A percentile compares a stretch with the other conserved stretches of the same genome.
phyloP scores from a whole-genome alignment of 2,888 invertebrate species.

The Gonocerus acuteangulatus region DNA sequence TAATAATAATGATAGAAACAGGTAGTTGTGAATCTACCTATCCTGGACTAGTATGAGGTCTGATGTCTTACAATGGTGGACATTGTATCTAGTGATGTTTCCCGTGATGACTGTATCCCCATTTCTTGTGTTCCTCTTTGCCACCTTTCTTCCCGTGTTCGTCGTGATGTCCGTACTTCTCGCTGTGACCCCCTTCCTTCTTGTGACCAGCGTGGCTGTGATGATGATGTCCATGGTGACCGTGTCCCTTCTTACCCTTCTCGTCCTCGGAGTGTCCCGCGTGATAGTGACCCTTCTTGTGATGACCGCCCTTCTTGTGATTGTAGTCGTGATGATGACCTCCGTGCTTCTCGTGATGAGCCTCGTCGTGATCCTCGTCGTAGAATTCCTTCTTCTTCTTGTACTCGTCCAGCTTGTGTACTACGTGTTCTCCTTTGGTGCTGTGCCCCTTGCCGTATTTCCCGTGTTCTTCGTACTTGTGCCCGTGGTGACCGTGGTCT shows the following conservation, averaged over 20 bases:
- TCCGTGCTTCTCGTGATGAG: constrained; percentile 74
- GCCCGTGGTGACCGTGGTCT: constrained; percentile 60
- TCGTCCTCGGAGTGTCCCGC: constrained; percentile 67
- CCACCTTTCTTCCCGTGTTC: constrained; percentile 73
- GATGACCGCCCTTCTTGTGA: constrained; percentile 72
- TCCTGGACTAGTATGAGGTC: constrained; percentile 3
- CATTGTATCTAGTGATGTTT: constrained; percentile 8
- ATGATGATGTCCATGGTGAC: constrained; percentile 72
- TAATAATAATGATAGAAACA: no score
- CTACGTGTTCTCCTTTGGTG: constrained; percentile 76
- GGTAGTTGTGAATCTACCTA: no score
- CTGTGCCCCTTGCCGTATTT: constrained; percentile 76
- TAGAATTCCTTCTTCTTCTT: constrained; percentile 81
- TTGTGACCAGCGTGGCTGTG: constrained; percentile 74
- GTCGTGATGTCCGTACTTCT: constrained; percentile 65
- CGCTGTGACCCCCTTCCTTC: constrained; percentile 66
- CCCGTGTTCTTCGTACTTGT: constrained; percentile 60
- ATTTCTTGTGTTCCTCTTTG: constrained; percentile 70
- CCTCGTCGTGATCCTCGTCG: constrained; percentile 75
- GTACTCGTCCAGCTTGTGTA: constrained; percentile 76
- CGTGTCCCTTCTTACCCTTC: constrained; percentile 71
- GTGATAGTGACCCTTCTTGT: constrained; percentile 73
- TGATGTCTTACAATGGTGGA: constrained; percentile 3
- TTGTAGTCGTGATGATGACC: constrained; percentile 67
- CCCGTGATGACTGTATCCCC: constrained; percentile 50